These are phyloP conservation scores for Thysanoteuthis rhombus DNA, from an alignment of 2,888 invertebrate species.

Conservation along the genomic window DNA sequence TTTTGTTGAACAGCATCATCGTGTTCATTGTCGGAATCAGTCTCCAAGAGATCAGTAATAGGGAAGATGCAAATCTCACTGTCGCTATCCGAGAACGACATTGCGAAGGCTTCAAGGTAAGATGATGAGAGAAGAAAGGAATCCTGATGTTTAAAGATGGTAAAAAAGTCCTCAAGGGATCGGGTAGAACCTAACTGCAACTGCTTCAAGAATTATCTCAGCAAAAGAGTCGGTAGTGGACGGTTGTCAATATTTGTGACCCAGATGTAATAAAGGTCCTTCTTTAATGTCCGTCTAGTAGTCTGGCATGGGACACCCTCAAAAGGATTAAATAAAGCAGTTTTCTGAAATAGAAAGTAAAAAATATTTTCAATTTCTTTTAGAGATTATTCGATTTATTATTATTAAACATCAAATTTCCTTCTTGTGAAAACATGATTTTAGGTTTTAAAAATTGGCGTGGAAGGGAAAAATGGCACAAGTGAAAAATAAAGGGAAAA, in stretches of 20 bases:
- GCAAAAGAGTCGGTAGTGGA: neutral
- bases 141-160: neutral
- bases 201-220: neutral
- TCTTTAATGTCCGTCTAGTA: neutral
- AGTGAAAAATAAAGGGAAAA: too few species aligned
- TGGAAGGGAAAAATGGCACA: too few species aligned
- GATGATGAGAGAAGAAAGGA: neutral
- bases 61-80: constrained; percentile 55
- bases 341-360: neutral
- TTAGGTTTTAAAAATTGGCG: too few species aligned
- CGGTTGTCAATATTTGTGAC: neutral
- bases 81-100: constrained; percentile 43
- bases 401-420: too few species aligned
- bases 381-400: too few species aligned
- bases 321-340: neutral
- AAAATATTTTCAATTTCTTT: too few species aligned
- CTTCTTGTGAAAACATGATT: too few species aligned
- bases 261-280: neutral
- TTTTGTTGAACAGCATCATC: constrained; percentile 35
- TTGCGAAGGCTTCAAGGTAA: neutral
- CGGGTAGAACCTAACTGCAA: neutral
- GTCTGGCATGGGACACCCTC: neutral
- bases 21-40: constrained; percentile 36
- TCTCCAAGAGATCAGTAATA: constrained; percentile 47
- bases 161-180: neutral